Base-by-base conservation (phyloP, 2,888 invertebrate species). In the Antitype chi region DNA sequence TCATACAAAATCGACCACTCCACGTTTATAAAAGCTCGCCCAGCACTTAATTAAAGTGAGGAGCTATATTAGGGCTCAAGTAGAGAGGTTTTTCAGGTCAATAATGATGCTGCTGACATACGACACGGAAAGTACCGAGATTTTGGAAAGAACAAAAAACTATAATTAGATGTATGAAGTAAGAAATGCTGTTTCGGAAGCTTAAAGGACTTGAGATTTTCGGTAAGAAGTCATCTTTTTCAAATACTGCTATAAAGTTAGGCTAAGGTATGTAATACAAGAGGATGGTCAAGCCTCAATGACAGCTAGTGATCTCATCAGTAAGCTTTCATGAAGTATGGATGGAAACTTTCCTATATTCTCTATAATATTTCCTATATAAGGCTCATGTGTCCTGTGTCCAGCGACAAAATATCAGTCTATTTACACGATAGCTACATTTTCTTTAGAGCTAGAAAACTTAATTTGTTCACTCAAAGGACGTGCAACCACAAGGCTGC, bases 71-170 rank as follows among this genome's bases (percentile, higher is more conserved):
- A 32, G 32, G 32, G 64, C 17, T 64, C 43, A 68, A 43, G 59
- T 55, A 32, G 38, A 67, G 62, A 59, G n/a, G 57, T 47, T 76
- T 80, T 74, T 53, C 72, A 70, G 47, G 47, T 74, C 67, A 85
- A 73, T 82, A 78, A 71, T 59, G 67, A 78, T 74, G 70, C 60
- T 28, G 52, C 28, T 55, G 55, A 52, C 55, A 63, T 67, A 67
- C 62, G 43, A 49, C 62, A 53, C 25, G 17, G 52, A 47, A 55
- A 28, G 38, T 62, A 38, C 20, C 38, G 25, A 55, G 11, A 4
- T 53, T 20, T 17, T 38, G 20, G 20, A n/a, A n/a, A 57, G 4
- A 57, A 20, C 20, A n/a, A 57, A n/a, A 1, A 70, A 64, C n/a
- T 47, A 52, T 49, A 23, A 28, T 11, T 23, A 32, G 20, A 75